Conservation (phyloP, 2,797 vertebrate species). For the Crenuchus spilurus region DNA sequence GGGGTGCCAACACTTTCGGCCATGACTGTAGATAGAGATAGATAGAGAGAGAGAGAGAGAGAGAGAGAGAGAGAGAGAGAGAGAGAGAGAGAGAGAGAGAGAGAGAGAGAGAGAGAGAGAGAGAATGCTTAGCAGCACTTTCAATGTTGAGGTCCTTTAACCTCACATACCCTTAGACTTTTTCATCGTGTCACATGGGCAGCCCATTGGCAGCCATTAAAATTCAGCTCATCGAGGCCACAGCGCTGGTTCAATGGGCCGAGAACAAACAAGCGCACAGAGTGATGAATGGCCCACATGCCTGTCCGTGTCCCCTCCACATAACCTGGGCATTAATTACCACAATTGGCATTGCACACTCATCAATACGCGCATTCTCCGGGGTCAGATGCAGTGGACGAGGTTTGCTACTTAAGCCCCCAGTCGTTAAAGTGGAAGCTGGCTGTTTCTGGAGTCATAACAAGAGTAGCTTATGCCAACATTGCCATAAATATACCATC, state of each 20-base stretch:
- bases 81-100: constrained; percentile 21
- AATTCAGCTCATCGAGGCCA: constrained; percentile 71
- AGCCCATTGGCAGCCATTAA: constrained; percentile 59
- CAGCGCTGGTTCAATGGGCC: constrained; percentile 72
- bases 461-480: background rate
- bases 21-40: too few species aligned
- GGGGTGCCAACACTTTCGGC: too few species aligned
- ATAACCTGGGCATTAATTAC: constrained; percentile 80
- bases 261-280: constrained; percentile 65
- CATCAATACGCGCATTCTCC: constrained; percentile 74
- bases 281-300: constrained; percentile 77
- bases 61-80: constrained; percentile 32
- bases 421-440: constrained; percentile 34
- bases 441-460: constrained; percentile 17
- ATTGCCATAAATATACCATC: background rate
- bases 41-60: too few species aligned
- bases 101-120: constrained; percentile 27
- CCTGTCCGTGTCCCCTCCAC: constrained; percentile 70
- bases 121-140: constrained; percentile 8
- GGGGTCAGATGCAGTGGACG: constrained; percentile 3
- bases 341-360: constrained; percentile 74
- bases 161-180: constrained; percentile 28
- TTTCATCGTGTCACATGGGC: constrained; percentile 43
- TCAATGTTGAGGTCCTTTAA: constrained; percentile 6
- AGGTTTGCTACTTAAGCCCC: background rate